Evolutionary conservation across 2,113 vertebrate genomes (phyloP), one percentile per base, ranked within the genome.

Genomic region (Gasterosteus aculeatus): DNA sequence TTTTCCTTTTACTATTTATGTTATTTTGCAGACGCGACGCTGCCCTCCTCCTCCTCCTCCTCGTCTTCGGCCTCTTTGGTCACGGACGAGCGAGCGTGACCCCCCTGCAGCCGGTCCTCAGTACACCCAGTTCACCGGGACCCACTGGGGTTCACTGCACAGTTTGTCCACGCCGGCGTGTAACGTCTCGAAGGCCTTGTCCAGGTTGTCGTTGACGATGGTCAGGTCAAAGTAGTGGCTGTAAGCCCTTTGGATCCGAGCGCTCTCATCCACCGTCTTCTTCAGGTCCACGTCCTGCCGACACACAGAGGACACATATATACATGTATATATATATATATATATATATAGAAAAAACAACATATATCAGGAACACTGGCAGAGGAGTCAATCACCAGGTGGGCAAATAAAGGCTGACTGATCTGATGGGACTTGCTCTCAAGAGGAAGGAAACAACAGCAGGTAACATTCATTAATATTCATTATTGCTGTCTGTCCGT

Each of bases 81-180:
- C 64, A 42, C 77, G 77, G 66, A 72, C 73, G 64, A 54, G 72
- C 72, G 74, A 60, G 35, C 62, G 65, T 59, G 76, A 69, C 51
- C 81, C 53, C 53, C 54, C 69, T 31, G 83, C 11, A 26, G 62
- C 35, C 10, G 56, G 60, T 78, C 66, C 67, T 98, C 95, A 99
- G 71, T 99, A 99, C 33, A 99, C 98, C 98, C 98, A 99, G 93
- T 95, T 99, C 69, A 99, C 97, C 0, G 98, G 98, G 69, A 99
- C 98, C 98, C 98, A 99, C 93, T 99, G 98, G 0, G 95, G 93
- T 47, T 98, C 96, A 66, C 90, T 82, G 87, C 94, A 93, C 88
- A 99, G 93, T 79, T 94, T 95, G 89, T 98, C 97, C 26, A 96
- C 96, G 15, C 95, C 95, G 0, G 92, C 85, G 80, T 97, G 96